These are phyloP conservation scores for Hestina assimilis DNA, from an alignment of 1,140 invertebrate species.

Conservation along the genomic window DNA sequence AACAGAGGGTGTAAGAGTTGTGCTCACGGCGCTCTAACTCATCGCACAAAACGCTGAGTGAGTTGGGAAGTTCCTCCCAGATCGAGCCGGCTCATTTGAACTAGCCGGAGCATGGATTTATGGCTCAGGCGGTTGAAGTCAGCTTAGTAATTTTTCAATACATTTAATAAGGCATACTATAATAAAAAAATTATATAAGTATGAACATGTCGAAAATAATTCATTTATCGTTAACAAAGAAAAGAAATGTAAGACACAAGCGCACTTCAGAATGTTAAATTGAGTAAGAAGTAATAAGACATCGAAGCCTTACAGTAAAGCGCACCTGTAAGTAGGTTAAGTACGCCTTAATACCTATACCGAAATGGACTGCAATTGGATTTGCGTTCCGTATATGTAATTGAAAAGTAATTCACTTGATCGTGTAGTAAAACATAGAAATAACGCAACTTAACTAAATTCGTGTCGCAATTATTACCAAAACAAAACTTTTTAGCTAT, in stretches of 20 bases:
- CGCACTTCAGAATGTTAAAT: slow-evolving; percentile 18
- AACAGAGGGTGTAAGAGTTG: no score
- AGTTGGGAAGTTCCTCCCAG: no score
- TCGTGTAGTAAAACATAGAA: slow-evolving; percentile 7
- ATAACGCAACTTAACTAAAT: slow-evolving; percentile 12
- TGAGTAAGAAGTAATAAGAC: slow-evolving; percentile 34
- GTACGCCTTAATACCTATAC: slow-evolving; percentile 31
- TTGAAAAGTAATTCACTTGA: slow-evolving; percentile 16
- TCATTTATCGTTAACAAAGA: neutral
- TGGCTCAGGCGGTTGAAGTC: no score
- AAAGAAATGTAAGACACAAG: neutral
- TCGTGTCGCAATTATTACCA: slow-evolving; percentile 15
- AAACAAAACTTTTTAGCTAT: slow-evolving; percentile 12
- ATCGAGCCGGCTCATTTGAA: no score
- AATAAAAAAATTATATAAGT: no score
- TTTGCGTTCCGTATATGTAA: slow-evolving; percentile 18
- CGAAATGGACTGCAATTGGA: slow-evolving; percentile 26
- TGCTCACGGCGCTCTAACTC: no score
- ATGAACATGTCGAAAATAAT: no score
- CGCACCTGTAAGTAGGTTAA: slow-evolving; percentile 50
- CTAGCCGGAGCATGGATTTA: no score
- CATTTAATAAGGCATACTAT: no score
- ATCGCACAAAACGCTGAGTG: no score
- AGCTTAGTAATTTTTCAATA: no score
- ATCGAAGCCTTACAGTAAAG: slow-evolving; percentile 40